Conservation (phyloP, 37 sponge, comb jelly and placozoan genomes). For the Chondrilla cf. caribensis region DNA sequence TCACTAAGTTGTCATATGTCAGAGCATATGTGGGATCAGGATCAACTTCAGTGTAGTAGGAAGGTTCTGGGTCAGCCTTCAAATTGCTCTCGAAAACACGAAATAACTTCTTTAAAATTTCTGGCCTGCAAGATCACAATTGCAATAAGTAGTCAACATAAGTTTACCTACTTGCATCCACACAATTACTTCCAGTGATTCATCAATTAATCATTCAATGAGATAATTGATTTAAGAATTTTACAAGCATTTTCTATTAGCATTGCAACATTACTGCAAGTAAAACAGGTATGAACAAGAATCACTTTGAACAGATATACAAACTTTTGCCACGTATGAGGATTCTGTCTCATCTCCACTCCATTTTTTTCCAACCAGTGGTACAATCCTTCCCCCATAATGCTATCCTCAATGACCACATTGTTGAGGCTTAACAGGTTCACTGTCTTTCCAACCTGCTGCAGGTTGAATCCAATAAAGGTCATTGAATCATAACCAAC, state of each 20-base stretch:
- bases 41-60: slow-evolving; percentile 27
- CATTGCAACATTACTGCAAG: too few relatives aligned
- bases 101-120: slow-evolving; percentile 1
- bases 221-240: too few relatives aligned
- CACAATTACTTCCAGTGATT: too few relatives aligned
- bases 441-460: slow-evolving; percentile 9
- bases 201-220: too few relatives aligned
- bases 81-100: slow-evolving; percentile 8
- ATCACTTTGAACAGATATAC: background rate
- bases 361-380: background rate
- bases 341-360: slow-evolving; percentile 20
- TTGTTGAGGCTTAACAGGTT: slow-evolving; percentile 10
- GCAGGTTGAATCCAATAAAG: slow-evolving; percentile 79
- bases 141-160: too few relatives aligned
- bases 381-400: slow-evolving; percentile 39
- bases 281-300: too few relatives aligned
- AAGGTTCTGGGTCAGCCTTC: background rate
- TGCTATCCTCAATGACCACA: slow-evolving; percentile 27
- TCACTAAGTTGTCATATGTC: slow-evolving; percentile 75
- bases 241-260: too few relatives aligned
- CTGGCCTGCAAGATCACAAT: background rate
- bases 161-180: too few relatives aligned
- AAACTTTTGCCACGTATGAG: background rate
- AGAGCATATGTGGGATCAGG: slow-evolving; percentile 78
- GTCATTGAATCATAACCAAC: slow-evolving; percentile 50